These are phyloP conservation scores for Tragelaphus imberbis DNA, from an alignment of 2,113 vertebrate genomes.

Conservation along the genomic window DNA sequence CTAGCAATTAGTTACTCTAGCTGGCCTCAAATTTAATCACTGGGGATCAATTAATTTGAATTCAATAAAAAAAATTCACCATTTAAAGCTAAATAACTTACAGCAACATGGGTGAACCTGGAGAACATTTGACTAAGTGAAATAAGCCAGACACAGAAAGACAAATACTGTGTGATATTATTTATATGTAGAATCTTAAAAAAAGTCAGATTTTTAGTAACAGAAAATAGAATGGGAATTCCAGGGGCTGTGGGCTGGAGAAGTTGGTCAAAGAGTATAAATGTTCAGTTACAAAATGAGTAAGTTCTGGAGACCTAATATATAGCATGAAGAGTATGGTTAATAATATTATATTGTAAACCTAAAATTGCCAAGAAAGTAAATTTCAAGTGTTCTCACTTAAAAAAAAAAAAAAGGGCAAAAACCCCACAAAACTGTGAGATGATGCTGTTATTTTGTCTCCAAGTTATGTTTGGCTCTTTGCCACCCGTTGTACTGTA, in stretches of 20 bases:
- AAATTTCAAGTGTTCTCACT: background rate
- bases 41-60: background rate
- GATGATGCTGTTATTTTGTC: background rate
- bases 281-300: background rate
- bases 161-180: background rate
- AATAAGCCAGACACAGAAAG: background rate
- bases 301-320: background rate
- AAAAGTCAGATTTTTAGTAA: background rate
- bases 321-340: background rate
- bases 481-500: background rate
- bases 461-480: background rate
- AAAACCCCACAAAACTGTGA: background rate
- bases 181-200: background rate
- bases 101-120: background rate
- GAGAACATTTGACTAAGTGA: background rate
- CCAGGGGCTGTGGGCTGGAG: accelerated
- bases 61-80: background rate
- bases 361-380: background rate
- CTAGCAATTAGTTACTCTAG: background rate
- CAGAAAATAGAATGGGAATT: background rate
- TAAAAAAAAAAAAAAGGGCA: no score
- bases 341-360: background rate
- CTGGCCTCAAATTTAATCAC: background rate
- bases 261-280: background rate
- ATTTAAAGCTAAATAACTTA: background rate